A percentile compares a stretch with the other conserved stretches of the same genome.
These are phyloP conservation scores for Perccottus glenii DNA, from an alignment of 2,113 vertebrate species.

Conservation along the genomic window DNA sequence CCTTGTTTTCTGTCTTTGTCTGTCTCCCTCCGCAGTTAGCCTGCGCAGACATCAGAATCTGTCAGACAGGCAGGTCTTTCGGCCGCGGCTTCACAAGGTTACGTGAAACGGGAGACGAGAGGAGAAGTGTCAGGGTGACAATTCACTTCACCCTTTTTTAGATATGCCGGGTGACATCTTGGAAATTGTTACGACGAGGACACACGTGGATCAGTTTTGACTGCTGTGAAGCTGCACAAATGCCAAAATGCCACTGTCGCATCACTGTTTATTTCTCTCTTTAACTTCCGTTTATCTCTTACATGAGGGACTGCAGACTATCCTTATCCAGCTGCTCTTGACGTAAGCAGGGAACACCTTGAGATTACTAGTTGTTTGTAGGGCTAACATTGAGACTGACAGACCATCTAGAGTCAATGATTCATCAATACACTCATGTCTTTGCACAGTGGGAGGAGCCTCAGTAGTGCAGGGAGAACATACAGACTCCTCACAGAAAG, in stretches of 20 bases:
- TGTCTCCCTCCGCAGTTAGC: slow-evolving; percentile 39
- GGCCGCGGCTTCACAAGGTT: slow-evolving; percentile 51
- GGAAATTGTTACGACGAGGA: slow-evolving; percentile 25
- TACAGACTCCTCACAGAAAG: background rate
- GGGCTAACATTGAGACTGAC: background rate
- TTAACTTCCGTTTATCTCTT: background rate
- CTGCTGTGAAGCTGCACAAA: background rate
- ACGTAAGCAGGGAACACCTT: no score
- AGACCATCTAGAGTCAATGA: no score
- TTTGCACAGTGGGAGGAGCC: background rate
- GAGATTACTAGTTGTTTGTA: no score
- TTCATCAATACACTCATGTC: no score
- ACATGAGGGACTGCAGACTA: no score
- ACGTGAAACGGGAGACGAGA: slow-evolving; percentile 46
- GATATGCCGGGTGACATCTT: slow-evolving; percentile 42
- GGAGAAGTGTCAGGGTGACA: slow-evolving; percentile 46
- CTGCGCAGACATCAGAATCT: slow-evolving; percentile 41
- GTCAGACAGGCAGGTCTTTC: slow-evolving; percentile 50
- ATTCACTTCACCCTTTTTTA: slow-evolving; percentile 41
- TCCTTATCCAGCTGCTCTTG: no score
- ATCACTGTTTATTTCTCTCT: background rate
- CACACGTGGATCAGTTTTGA: slow-evolving; percentile 11
- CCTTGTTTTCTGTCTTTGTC: slow-evolving; percentile 41
- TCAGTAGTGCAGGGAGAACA: background rate
- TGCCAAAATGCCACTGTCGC: background rate